These are phyloP conservation scores for Melangyna quadrimaculata DNA, from an alignment of 2,888 invertebrate genomes.

Conservation along the genomic window DNA sequence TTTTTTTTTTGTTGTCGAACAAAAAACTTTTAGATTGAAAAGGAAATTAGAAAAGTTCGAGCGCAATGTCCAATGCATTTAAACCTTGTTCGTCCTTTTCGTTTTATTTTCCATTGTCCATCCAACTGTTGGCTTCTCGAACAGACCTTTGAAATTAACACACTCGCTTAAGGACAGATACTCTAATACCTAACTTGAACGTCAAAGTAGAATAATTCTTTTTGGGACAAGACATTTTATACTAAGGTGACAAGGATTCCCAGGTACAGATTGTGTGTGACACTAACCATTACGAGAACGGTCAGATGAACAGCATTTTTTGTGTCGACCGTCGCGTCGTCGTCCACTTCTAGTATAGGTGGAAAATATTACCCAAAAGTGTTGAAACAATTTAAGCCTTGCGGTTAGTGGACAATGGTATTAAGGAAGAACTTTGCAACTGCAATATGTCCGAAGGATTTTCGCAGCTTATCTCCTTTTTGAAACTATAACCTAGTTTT, in stretches of 20 bases:
- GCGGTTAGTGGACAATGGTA: conserved; percentile 47
- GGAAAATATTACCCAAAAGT: conserved; percentile 38
- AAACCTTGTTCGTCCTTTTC: not conserved
- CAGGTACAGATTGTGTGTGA: not conserved
- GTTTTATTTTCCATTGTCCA: not conserved
- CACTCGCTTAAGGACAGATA: not conserved
- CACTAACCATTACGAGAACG: conserved; percentile 18
- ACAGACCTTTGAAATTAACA: conserved; percentile 15
- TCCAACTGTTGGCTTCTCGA: not conserved
- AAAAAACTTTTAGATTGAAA: not conserved
- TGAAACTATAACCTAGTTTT: conserved; percentile 42
- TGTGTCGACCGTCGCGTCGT: too few relatives aligned
- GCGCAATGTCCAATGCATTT: conserved; percentile 1
- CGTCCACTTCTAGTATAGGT: not conserved
- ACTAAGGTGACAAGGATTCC: not conserved
- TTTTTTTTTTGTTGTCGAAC: not conserved
- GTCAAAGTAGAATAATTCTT: not conserved
- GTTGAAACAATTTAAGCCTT: conserved; percentile 60
- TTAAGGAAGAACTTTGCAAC: conserved; percentile 40
- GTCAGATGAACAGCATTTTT: conserved; percentile 13
- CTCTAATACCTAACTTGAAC: not conserved
- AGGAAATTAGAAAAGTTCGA: conserved; percentile 33
- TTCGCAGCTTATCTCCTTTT: conserved; percentile 39
- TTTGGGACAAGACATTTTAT: not conserved
- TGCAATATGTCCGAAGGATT: conserved; percentile 60